Conservation (phyloP, 1,140 invertebrate genomes). For the Polyergus mexicanus region DNA sequence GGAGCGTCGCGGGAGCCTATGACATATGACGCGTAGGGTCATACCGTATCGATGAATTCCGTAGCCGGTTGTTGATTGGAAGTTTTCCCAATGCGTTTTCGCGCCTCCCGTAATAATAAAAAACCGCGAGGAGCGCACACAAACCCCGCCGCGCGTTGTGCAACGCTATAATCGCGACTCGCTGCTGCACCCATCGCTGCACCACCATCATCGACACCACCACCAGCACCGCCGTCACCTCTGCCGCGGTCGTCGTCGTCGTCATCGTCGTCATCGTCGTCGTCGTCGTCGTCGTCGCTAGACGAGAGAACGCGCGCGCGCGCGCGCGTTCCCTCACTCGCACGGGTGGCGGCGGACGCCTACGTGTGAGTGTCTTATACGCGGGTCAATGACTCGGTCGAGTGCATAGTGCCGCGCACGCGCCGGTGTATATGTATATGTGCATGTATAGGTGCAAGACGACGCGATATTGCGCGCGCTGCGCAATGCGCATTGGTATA, state of each 20-base stretch:
- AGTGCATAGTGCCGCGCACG: constrained; percentile 73
- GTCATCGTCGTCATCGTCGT: neutral
- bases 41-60: neutral
- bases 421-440: constrained; percentile 48
- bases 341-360: constrained; percentile 62
- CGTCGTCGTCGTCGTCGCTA: constrained; percentile 11
- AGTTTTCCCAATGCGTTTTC: constrained; percentile 70
- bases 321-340: neutral
- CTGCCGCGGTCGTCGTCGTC: too few relatives aligned
- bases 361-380: constrained; percentile 71
- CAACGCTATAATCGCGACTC: constrained; percentile 62
- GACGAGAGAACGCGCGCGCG: constrained; percentile 32
- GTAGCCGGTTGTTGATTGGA: constrained; percentile 7
- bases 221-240: neutral
- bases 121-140: constrained; percentile 60
- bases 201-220: constrained; percentile 32
- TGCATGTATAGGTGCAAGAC: neutral
- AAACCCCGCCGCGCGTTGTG: constrained; percentile 68
- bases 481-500: neutral
- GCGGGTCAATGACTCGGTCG: constrained; percentile 74
- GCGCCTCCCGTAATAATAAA: constrained; percentile 62
- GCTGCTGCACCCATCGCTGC: constrained; percentile 6
- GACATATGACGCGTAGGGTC: neutral
- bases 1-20: neutral
- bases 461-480: constrained; percentile 8